Base-by-base conservation (phyloP, 2,888 invertebrate genomes). In the Amaurobius ferox region DNA sequence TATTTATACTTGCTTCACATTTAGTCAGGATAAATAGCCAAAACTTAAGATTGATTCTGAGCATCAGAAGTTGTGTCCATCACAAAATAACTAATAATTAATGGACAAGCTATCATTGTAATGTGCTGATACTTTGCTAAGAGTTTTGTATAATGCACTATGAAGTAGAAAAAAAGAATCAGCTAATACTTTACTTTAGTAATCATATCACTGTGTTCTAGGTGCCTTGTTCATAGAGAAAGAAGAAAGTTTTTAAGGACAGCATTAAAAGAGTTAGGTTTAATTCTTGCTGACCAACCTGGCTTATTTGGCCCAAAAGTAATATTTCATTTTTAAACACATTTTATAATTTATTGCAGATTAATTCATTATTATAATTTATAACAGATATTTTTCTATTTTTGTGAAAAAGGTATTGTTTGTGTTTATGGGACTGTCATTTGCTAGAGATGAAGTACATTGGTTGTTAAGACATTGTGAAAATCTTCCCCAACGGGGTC, bases 391-490 rank as follows among this genome's bases (percentile, higher is more conserved):
- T 13, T 71, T 68, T 29, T 32, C 30, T 30, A 7, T 62, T 66
- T 67, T 66, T 76, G 64, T 89, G 89, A 0, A n/a, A n/a, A 89
- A 93, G 93, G 97, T 98, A 7, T 93, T 99, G 81, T 94, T 98
- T 90, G 96, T 99, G 89, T 97, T 99, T 91, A 98, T 99, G 94
- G 99, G 97, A 0, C 93, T 99, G 11, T 97, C 97, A 88, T 95
- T 97, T 91, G 95, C 98, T 0, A 94, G 99, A 89, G 99, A 99
- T 93, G 99, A 99, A 93, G 96, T 99, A 28, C 94, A 91, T 71
- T 99, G 99, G 99, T 93, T 99, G 67, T 91, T 99, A 64, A 94
- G 99, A 74, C 99, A 99, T 91, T 96, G 96, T 91, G 98, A 98
- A 90, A 98, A 98, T 92, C 98, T 97, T 44, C 98, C 98, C 0